Base-by-base conservation (phyloP, 2,113 vertebrate species). In the Callaeas wilsoni region DNA sequence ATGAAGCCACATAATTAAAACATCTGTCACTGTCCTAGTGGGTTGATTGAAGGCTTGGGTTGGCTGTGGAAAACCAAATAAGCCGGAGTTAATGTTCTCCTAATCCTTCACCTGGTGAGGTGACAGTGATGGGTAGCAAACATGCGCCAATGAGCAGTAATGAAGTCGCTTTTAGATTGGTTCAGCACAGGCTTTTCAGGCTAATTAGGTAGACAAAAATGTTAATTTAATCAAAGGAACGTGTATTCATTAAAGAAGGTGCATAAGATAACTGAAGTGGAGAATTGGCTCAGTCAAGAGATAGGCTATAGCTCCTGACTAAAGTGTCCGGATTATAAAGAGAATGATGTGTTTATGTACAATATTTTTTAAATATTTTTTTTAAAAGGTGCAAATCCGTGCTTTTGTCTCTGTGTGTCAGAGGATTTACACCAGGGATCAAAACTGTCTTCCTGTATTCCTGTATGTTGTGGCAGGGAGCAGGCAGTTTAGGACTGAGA, bases 171-270 rank as follows among this genome's bases (percentile, higher is more conserved):
- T 92, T 95, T 80, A 93, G 96, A 97, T 98, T 97, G 79, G 92
- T 96, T 97, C 96, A 94, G 97, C 96, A 84, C 94, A 97, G 96
- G 95, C 97, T 97, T 98, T 96, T 96, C 96, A 95, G 97, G 97
- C 96, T 97, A 98, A 98, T 98, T 98, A 97, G 95, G 93, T 88
- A 97, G 97, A 96, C 97, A 97, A 97, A 98, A 98, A 97, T 97
- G 97, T 98, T 98, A 97, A 98, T 98, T 98, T 98, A 98, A 98
- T 98, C 97, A 98, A 93, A 98, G 97, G 91, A 98, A 95, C 69
- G 41, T 89, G 94, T 97, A 96, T 97, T 97, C 97, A 97, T 98
- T 98, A 97, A 97, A 97, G 90, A 89, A 97, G 93, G 97, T 97
- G 89, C 91, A 84, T 94, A 95, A 94, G 93, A 93, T 96, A 98